Evolutionary conservation across 2,797 vertebrate genomes (phyloP).

Genomic region (Ispidina lecontei): DNA sequence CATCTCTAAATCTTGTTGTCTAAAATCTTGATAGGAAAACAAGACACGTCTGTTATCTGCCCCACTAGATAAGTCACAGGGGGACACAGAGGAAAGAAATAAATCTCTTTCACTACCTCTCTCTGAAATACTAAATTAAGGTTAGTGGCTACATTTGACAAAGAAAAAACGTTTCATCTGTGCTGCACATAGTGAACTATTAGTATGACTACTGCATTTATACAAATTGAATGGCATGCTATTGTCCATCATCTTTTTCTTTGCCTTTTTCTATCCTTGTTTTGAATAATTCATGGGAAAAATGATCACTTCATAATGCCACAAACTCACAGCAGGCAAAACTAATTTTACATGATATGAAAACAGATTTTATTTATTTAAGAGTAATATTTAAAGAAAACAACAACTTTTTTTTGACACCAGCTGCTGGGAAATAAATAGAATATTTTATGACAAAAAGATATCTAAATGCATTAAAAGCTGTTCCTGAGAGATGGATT

Average conservation of each 20-base stretch:
- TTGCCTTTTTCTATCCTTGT: constrained; percentile 75
- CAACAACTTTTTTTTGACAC: constrained; percentile 86
- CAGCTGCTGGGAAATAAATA: constrained; percentile 85
- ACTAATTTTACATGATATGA: constrained; percentile 83
- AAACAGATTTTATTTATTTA: constrained; percentile 87
- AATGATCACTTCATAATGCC: constrained; percentile 82
- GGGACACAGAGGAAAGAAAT: constrained; percentile 2
- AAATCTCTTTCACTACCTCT: constrained; percentile 21
- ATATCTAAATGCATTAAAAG: constrained; percentile 77
- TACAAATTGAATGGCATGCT: constrained; percentile 71
- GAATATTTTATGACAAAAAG: constrained; percentile 80
- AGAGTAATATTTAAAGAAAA: constrained; percentile 84
- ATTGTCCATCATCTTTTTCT: constrained; percentile 73
- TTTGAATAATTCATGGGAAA: constrained; percentile 84
- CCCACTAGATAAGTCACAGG: constrained; percentile 28
- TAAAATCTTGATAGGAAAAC: constrained; percentile 29
- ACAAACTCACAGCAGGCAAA: constrained; percentile 84
- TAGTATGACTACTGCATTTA: constrained; percentile 63
- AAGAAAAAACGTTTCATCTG: constrained; percentile 47
- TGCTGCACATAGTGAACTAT: constrained; percentile 50
- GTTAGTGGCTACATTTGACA: constrained; percentile 55
- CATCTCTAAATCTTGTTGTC: constrained; percentile 25
- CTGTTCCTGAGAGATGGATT: constrained; percentile 75
- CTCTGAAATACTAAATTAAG: constrained; percentile 53
- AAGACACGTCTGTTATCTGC: not conserved